Conservation (phyloP, 2,113 vertebrate genomes). For the Alaudala cheleensis region DNA sequence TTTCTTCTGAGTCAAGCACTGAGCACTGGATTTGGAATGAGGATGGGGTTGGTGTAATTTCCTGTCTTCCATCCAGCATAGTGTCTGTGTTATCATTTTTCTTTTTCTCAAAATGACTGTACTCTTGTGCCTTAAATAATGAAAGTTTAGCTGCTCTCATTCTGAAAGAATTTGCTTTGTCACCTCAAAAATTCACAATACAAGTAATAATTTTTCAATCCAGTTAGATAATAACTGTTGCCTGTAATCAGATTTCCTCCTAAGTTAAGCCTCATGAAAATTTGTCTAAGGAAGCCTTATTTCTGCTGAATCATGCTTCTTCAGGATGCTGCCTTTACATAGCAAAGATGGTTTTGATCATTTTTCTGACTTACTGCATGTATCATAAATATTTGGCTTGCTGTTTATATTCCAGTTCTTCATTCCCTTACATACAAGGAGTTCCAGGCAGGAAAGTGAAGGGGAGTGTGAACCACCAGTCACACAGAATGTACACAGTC, state of each 20-base stretch:
- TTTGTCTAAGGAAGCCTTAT: neutral
- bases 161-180: neutral
- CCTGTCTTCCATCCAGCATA: neutral
- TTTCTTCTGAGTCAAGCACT: too few relatives aligned
- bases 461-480: neutral
- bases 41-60: neutral
- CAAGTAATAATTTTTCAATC: neutral
- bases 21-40: neutral
- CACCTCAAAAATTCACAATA: neutral
- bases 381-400: neutral
- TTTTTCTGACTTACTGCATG: neutral
- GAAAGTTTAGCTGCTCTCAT: neutral
- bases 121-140: neutral
- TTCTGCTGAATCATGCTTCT: neutral
- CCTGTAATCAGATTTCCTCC: neutral
- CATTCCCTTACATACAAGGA: neutral
- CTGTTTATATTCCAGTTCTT: neutral
- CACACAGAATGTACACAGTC: too few relatives aligned
- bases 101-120: neutral
- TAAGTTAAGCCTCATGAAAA: neutral
- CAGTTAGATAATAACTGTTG: neutral
- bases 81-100: neutral
- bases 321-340: neutral
- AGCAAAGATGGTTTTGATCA: rapidly evolving
- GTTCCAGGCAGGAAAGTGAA: neutral